A percentile compares a stretch with the other conserved stretches of the same genome.
phyloP scores from a whole-genome alignment of 2,888 invertebrate species.

The Leucoma salicis region DNA sequence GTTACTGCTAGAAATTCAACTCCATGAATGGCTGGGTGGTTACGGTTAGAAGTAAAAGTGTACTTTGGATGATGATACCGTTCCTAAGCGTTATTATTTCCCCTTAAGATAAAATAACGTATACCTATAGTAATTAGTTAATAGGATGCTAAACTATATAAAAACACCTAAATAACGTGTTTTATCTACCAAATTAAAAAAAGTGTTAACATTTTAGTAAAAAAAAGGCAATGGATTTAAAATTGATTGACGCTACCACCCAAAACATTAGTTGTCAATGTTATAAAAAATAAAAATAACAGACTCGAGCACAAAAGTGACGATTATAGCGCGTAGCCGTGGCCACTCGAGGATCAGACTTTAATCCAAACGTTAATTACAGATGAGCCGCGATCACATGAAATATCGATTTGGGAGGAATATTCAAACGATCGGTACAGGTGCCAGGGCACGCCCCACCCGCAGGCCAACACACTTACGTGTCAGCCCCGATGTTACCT shows the following conservation, averaged over 20 bases:
- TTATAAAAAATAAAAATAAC: conserved; percentile 31
- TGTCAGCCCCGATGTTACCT: conserved; percentile 35
- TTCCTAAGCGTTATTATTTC: no score
- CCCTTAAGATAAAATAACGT: no score
- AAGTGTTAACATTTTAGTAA: background rate
- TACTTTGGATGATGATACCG: no score
- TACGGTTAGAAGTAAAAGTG: no score
- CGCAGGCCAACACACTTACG: conserved; percentile 60
- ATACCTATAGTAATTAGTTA: no score
- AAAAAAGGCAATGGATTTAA: background rate
- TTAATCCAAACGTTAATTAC: conserved; percentile 73
- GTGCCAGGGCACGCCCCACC: conserved; percentile 68
- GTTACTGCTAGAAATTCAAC: no score
- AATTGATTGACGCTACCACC: conserved; percentile 18
- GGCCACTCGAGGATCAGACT: conserved; percentile 54
- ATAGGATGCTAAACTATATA: no score
- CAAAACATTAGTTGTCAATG: conserved; percentile 6
- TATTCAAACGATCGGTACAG: conserved; percentile 69
- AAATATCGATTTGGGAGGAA: conserved; percentile 75
- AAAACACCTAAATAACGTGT: no score
- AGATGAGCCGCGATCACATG: conserved; percentile 63
- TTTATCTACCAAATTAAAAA: no score
- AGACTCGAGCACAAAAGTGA: conserved; percentile 46
- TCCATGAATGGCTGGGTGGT: no score
- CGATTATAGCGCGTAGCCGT: conserved; percentile 66